A percentile compares a stretch with the other conserved stretches of the same genome.
These are phyloP conservation scores for Ptychoptera contaminata DNA, from an alignment of 2,888 invertebrate genomes.

Conservation along the genomic window DNA sequence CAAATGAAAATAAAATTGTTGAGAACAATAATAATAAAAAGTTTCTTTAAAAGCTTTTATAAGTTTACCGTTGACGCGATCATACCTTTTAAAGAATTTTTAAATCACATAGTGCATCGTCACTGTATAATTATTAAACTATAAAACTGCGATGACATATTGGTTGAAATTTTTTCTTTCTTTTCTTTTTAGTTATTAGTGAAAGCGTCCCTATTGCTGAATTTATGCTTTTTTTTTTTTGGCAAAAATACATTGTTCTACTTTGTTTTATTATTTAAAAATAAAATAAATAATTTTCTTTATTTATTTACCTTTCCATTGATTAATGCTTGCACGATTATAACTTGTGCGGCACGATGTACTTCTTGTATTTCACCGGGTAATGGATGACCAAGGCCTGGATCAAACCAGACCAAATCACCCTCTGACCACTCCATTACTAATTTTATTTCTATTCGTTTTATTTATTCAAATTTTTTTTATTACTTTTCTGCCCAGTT, in stretches of 20 bases:
- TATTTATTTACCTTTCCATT: slow-evolving; percentile 57
- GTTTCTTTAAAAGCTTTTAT: no score
- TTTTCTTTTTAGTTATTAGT: no score
- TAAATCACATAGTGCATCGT: no score
- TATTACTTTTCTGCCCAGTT: neutral
- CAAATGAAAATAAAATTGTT: no score
- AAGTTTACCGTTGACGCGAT: no score
- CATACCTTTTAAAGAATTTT: no score
- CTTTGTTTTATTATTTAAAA: neutral
- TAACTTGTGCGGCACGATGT: slow-evolving; percentile 76
- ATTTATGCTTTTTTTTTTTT: neutral
- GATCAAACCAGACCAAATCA: slow-evolving; percentile 89
- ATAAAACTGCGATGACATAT: no score
- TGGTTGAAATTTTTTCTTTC: no score
- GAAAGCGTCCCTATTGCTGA: neutral
- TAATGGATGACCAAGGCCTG: slow-evolving; percentile 75
- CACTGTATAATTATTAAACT: no score
- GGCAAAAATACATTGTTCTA: neutral
- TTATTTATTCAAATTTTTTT: neutral
- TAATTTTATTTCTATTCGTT: neutral
- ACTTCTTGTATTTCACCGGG: slow-evolving; percentile 84
- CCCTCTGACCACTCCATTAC: slow-evolving; percentile 55
- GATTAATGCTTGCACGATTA: slow-evolving; percentile 77
- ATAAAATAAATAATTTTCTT: neutral
- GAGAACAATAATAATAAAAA: no score